Conservation (phyloP, 2,888 invertebrate species). For the Linyphia triangularis region DNA sequence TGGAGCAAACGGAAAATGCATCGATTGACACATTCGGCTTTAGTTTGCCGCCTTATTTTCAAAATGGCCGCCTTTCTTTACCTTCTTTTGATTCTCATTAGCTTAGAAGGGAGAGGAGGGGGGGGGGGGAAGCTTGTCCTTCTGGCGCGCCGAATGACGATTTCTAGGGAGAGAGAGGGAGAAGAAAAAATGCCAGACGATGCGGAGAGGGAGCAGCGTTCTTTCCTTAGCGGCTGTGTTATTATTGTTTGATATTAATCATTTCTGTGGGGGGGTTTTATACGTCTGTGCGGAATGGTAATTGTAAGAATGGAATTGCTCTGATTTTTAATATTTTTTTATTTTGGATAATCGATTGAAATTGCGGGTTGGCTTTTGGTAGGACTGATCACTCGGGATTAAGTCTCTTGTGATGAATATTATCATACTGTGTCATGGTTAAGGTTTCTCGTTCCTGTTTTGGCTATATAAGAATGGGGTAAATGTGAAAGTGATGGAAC, state of each 20-base stretch:
- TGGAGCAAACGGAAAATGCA: conserved; percentile 69
- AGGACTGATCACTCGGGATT: too few species aligned
- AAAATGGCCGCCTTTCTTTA: conserved; percentile 57
- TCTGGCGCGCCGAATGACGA: too few species aligned
- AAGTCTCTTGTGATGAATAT: too few species aligned
- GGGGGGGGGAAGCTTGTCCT: neutral
- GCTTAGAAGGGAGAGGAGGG: neutral
- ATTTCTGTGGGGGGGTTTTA: neutral
- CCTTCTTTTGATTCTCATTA: conserved; percentile 43
- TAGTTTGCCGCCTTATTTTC: conserved; percentile 61
- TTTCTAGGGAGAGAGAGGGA: neutral
- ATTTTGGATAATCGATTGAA: neutral
- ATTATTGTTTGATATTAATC: neutral
- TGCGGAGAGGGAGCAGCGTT: neutral
- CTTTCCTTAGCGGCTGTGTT: neutral
- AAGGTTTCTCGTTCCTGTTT: too few species aligned
- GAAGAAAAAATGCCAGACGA: neutral
- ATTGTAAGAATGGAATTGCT: neutral
- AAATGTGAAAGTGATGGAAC: too few species aligned
- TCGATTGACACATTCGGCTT: conserved; percentile 68
- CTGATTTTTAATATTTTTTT: neutral
- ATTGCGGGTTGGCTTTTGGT: neutral
- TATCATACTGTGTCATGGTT: too few species aligned
- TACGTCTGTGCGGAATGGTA: neutral
- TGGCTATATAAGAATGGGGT: too few species aligned